phyloP scores from a whole-genome alignment of 2,888 invertebrate species.

The Andrena praecox region DNA sequence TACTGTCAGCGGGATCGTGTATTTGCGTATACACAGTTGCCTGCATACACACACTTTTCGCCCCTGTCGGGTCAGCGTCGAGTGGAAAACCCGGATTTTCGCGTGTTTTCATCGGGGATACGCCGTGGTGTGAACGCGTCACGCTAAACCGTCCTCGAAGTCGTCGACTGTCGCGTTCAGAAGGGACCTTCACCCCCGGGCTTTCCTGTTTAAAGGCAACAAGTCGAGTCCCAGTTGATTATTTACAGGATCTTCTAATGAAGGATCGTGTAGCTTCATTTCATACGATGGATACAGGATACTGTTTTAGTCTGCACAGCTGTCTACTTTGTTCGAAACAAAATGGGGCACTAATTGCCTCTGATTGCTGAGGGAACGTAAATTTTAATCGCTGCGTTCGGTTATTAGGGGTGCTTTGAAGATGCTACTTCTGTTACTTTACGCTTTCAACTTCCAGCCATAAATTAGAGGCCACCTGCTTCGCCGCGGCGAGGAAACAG shows the following conservation, averaged over 20 bases:
- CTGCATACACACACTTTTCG: conserved; percentile 29
- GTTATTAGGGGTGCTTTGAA: neutral
- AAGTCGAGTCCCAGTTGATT: neutral
- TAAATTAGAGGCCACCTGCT: conserved; percentile 12
- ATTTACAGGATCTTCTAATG: neutral
- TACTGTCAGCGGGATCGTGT: conserved; percentile 53
- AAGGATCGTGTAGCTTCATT: too few species aligned
- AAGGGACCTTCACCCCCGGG: neutral
- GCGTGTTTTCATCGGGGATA: conserved; percentile 48
- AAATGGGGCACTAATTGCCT: neutral
- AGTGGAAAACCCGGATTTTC: conserved; percentile 41
- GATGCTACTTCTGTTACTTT: neutral
- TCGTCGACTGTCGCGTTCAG: conserved; percentile 14
- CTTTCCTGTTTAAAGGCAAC: conserved; percentile 7
- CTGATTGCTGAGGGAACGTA: neutral
- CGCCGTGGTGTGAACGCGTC: conserved; percentile 34
- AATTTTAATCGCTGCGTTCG: neutral
- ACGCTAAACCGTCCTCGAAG: conserved; percentile 41
- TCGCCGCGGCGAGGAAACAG: neutral
- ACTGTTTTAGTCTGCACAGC: neutral
- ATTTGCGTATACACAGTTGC: conserved; percentile 42
- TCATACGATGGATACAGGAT: neutral
- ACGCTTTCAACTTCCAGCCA: neutral
- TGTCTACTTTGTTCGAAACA: neutral
- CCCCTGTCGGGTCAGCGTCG: conserved; percentile 2